Evolutionary conservation across 2,113 vertebrate genomes (phyloP).

Genomic region (Chionomys nivalis): DNA sequence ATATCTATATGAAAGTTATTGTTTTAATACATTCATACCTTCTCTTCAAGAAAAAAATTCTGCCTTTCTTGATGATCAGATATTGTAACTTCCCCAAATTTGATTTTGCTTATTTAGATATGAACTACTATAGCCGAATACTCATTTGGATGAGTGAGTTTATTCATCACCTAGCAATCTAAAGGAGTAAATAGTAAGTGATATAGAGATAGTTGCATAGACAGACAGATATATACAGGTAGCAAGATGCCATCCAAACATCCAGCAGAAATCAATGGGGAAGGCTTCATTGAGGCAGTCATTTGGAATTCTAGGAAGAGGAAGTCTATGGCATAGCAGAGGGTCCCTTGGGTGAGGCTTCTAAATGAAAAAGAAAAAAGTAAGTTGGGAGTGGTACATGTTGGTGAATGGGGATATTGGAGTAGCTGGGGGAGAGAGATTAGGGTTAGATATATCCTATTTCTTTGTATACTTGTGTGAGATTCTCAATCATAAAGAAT

Average conservation of each 20-base stretch:
- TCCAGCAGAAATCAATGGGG: not conserved
- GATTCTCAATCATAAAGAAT: not conserved
- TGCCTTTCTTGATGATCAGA: not conserved
- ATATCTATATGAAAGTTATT: constrained; percentile 7
- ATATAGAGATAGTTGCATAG: not conserved
- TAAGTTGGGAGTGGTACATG: too few relatives aligned
- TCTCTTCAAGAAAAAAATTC: not conserved
- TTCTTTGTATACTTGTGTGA: not conserved
- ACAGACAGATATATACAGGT: not conserved
- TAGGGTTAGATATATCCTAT: not conserved
- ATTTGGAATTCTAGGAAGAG: not conserved
- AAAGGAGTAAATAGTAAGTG: not conserved
- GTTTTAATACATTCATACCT: not conserved
- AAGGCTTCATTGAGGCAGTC: too few relatives aligned
- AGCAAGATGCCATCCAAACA: not conserved
- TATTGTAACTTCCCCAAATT: not conserved
- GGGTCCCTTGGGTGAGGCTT: too few relatives aligned
- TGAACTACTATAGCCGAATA: not conserved
- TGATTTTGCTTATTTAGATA: not conserved
- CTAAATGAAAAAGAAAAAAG: not conserved
- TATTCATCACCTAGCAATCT: not conserved
- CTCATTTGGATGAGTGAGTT: not conserved
- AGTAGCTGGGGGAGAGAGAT: not conserved
- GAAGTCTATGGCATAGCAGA: too few relatives aligned
- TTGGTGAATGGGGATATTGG: not conserved